Conservation (phyloP, 2,888 invertebrate genomes). For the Dicyrtoma fusca region DNA sequence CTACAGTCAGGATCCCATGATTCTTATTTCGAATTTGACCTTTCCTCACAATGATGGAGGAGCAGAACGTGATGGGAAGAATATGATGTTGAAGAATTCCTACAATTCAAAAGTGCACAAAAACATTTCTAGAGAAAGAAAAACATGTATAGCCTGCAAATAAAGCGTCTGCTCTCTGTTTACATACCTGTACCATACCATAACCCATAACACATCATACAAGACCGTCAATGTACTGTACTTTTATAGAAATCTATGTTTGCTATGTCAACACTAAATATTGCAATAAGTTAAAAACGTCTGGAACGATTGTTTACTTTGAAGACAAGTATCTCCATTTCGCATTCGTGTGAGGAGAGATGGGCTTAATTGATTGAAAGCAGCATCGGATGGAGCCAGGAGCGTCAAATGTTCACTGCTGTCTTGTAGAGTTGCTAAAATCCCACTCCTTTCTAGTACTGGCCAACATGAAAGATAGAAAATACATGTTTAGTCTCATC, state of each 20-base stretch:
- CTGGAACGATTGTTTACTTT: slow-evolving; percentile 60
- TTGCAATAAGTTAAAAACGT: not conserved
- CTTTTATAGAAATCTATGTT: too few relatives aligned
- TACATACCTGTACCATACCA: too few relatives aligned
- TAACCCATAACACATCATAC: too few relatives aligned
- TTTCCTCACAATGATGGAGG: slow-evolving; percentile 66
- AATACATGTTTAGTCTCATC: too few relatives aligned
- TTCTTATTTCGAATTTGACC: slow-evolving; percentile 64
- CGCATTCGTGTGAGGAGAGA: slow-evolving; percentile 64
- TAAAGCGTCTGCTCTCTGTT: too few relatives aligned
- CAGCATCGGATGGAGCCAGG: slow-evolving; percentile 69
- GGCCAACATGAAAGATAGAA: too few relatives aligned
- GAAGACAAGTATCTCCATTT: slow-evolving; percentile 66
- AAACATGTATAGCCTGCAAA: not conserved
- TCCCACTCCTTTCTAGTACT: slow-evolving; percentile 66
- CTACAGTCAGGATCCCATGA: slow-evolving; percentile 62
- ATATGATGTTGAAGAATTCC: slow-evolving; percentile 71
- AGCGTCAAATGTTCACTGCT: slow-evolving; percentile 62
- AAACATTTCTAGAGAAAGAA: too few relatives aligned
- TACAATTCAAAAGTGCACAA: slow-evolving; percentile 58
- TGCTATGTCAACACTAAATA: too few relatives aligned
- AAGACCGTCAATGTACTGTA: too few relatives aligned
- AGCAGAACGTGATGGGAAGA: slow-evolving; percentile 70
- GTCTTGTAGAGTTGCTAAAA: slow-evolving; percentile 65
- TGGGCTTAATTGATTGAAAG: slow-evolving; percentile 66